Base-by-base conservation (phyloP, 2,888 invertebrate genomes). In the Cinara cedri region DNA sequence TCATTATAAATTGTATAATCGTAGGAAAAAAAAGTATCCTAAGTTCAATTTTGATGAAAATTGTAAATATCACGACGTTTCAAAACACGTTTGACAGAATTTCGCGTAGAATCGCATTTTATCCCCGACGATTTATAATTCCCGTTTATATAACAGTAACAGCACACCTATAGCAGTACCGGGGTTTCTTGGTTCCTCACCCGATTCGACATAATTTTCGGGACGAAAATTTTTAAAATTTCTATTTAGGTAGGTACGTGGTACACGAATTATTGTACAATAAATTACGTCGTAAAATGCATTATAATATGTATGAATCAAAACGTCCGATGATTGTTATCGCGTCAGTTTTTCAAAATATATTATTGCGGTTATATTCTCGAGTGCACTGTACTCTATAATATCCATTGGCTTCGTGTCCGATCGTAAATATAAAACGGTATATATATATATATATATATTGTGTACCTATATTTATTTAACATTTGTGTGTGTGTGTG, bases 311-410 rank as follows among this genome's bases (percentile, higher is more conserved):
- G n/a, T 66, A 24, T 24, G 66, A 65, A 65, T 65, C 65, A 21
- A 65, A 65, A 46, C 65, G 65, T 65, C 66, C 16, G 24, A 66
- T 49, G 46, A n/a, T n/a, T n/a, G 46, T 66, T 65, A 65, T 65
- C 44, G 44, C 14, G 6, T 13, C 3, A 21, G 44, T 66, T 66
- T 49, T 66, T 49, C n/a, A n/a, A n/a, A n/a, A n/a, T n/a, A n/a
- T n/a, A n/a, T 6, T 26, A 26, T n/a, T 49, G 66, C n/a, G 11
- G 49, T n/a, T 49, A 14, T 4, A n/a, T 49, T 49, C 34, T 34
- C 26, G 66, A 66, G 49, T 66, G 66, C 66, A 66, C 24, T 66
- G 66, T 26, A 66, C 49, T 66, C 66, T 24, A 11, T 24, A 21
- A 66, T 14, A n/a, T 13, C 19, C 54, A 21, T 19, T 21, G 0